Percentiles rank a stretch among this genome's conserved stretches.
Conservation (phyloP, 1,140 invertebrate species). For the Himalopsyche phryganea region DNA sequence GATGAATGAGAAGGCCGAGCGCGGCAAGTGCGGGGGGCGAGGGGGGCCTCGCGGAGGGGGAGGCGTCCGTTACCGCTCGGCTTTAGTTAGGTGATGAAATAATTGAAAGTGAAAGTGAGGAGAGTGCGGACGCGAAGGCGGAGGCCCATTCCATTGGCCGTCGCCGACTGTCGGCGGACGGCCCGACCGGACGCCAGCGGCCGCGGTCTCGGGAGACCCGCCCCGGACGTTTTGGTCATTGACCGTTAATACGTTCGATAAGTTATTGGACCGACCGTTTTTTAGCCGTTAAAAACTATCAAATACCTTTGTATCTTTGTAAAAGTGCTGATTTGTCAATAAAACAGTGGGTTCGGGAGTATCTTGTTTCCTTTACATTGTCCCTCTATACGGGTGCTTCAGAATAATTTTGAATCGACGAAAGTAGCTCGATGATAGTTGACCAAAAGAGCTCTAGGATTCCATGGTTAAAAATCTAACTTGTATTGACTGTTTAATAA, state of each 20-base stretch:
- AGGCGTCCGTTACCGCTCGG: too few species aligned
- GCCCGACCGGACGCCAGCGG: conserved; percentile 11
- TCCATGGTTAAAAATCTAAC: too few species aligned
- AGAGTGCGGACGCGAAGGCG: conserved; percentile 23
- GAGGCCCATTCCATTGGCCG: conserved; percentile 33
- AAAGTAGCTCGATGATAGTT: too few species aligned
- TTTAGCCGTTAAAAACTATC: not conserved
- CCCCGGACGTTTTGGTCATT: too few species aligned
- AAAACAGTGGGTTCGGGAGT: conserved; percentile 33
- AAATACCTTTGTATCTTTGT: conserved; percentile 16
- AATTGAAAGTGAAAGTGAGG: conserved; percentile 10
- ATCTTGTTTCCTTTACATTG: conserved; percentile 22
- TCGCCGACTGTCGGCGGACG: conserved; percentile 11
- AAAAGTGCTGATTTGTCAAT: conserved; percentile 33
- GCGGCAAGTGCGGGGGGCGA: not conserved
- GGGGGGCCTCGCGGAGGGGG: not conserved
- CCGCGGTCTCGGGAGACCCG: too few species aligned
- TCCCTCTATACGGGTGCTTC: too few species aligned
- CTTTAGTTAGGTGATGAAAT: not conserved
- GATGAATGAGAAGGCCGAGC: not conserved
- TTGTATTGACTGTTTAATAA: too few species aligned
- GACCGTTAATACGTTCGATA: too few species aligned
- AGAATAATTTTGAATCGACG: too few species aligned
- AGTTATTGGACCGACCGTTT: too few species aligned
- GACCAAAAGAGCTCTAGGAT: too few species aligned